phyloP scores from a whole-genome alignment of 2,797 vertebrate genomes.

The Champsocephalus esox region DNA sequence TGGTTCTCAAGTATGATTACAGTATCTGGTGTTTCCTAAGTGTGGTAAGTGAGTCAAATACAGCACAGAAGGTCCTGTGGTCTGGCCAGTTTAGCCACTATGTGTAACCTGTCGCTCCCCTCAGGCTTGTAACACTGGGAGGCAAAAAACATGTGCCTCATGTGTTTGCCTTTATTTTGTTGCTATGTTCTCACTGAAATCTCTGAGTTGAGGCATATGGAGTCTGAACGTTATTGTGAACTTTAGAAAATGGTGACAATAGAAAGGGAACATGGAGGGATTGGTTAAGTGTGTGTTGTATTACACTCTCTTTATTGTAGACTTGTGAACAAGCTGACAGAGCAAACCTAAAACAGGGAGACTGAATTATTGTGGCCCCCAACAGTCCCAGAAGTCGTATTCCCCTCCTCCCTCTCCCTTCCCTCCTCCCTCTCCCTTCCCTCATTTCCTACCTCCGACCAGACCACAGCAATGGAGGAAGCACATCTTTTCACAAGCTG shows the following conservation, averaged over 20 bases:
- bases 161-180: conserved; percentile 17
- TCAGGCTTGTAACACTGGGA: conserved; percentile 34
- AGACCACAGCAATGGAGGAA: conserved; percentile 63
- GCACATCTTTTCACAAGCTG: conserved; percentile 72
- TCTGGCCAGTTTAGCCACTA: conserved; percentile 44
- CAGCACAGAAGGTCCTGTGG: conserved; percentile 58
- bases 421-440: conserved; percentile 14
- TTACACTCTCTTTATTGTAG: not conserved
- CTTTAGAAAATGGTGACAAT: not conserved
- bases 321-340: conserved; percentile 26
- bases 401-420: conserved; percentile 21
- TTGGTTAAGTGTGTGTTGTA: conserved; percentile 1
- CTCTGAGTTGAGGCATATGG: not conserved
- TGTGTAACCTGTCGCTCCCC: conserved; percentile 51
- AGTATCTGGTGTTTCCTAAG: conserved; percentile 61
- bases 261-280: conserved; percentile 8
- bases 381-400: conserved; percentile 25
- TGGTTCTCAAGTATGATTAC: conserved; percentile 66
- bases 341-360: conserved; percentile 21
- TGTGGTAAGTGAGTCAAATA: conserved; percentile 60
- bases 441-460: conserved; percentile 67
- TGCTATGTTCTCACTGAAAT: not conserved
- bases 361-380: conserved; percentile 21
- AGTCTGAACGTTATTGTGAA: not conserved
- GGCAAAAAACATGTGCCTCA: conserved; percentile 5